Percentiles rank a stretch among this genome's conserved stretches.
Evolutionary conservation across 1,140 invertebrate species (phyloP).

Genomic region (Proctacanthus coquilletti): DNA sequence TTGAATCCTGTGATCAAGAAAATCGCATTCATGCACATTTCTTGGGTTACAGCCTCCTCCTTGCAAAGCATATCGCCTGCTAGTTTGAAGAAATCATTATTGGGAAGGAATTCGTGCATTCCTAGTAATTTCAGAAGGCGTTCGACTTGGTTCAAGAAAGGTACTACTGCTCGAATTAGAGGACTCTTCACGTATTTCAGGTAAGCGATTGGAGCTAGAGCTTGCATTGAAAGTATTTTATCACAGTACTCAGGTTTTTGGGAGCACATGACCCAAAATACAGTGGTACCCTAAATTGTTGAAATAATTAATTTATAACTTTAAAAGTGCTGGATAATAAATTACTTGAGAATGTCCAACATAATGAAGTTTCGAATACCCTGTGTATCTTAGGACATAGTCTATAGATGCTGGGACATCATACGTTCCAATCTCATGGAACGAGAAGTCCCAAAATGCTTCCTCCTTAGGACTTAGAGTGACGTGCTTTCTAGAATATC

Average conservation of each 20-base stretch:
- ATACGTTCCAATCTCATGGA: constrained; percentile 32
- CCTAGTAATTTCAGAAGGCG: constrained; percentile 17
- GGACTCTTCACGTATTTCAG: constrained; percentile 13
- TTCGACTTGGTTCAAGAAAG: neutral
- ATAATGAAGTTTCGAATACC: constrained; percentile 35
- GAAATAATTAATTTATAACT: too few relatives aligned
- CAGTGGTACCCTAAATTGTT: constrained; percentile 46
- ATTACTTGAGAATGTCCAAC: constrained; percentile 46
- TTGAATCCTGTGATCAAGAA: constrained; percentile 36
- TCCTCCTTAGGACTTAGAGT: constrained; percentile 1
- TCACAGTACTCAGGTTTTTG: constrained; percentile 42
- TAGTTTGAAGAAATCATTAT: constrained; percentile 16
- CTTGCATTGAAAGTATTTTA: constrained; percentile 35
- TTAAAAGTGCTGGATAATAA: too few relatives aligned
- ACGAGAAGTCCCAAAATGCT: constrained; percentile 21
- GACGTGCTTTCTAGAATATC: constrained; percentile 1
- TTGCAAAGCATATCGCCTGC: constrained; percentile 20
- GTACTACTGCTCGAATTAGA: constrained; percentile 5
- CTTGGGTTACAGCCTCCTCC: constrained; percentile 18
- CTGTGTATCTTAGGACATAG: constrained; percentile 32
- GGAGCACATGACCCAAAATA: constrained; percentile 41
- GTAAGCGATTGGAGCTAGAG: constrained; percentile 37
- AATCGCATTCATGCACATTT: constrained; percentile 33
- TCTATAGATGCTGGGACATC: constrained; percentile 40
- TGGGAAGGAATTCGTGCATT: constrained; percentile 33